Evolutionary conservation across 2,888 invertebrate species (phyloP), one percentile per base, ranked within the genome.

Genomic region (Gonocerus acuteangulatus): DNA sequence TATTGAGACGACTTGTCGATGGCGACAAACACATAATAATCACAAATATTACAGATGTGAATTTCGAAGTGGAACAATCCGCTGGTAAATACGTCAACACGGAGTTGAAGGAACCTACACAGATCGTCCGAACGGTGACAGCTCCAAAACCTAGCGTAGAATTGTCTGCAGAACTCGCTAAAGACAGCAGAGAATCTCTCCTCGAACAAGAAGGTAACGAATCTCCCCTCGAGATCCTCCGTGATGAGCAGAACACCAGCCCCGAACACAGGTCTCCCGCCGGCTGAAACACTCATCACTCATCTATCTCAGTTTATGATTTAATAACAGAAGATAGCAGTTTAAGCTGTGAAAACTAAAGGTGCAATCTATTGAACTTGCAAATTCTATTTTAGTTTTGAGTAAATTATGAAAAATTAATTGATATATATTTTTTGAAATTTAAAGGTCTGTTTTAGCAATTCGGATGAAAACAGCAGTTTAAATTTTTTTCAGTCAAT

Each of bases 401-500:
- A 9, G n/a, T n/a, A 9, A 9, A n/a, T 39, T 39, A 13, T 39
- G 3, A 39, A 39, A 39, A 39, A 39, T 39, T 39, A 39, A 39
- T 39, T 39, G 36, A 52, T 39, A 36, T n/a, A 36, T 52, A 52
- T 52, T 52, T 52, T 36, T 39, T 39, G 15, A 39, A 39, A 39
- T 32, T 9, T 3, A 39, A 39, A 39, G n/a, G 15, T 39, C n/a
- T n/a, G 39, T 39, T 39, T 13, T 15, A 13, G 11, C 32, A 9
- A 32, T 9, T 39, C 15, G 4, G 39, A 39, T 32, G 32, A 13
- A 39, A 39, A 39, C 13, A 15, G 15, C n/a, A 39, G 13, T 19
- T 52, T 36, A 52, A 39, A 18, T 56, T 61, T 54, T 44, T 51
- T 64, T 64, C 49, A 48, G 64, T 64, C 62, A 64, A 64, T 64